Evolutionary conservation across 2,113 vertebrate genomes (phyloP).

Genomic region (mouse (Mus musculus)): GRCm39 chr5:35401501-35402000

Average conservation of each 20-base stretch:
- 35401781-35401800: too few relatives aligned
- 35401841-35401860: not conserved
- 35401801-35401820: not conserved
- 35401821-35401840: not conserved
- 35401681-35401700: too few relatives aligned
- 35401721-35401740: not conserved
- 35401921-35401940: not conserved
- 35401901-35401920: too few relatives aligned
- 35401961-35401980: not conserved
- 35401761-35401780: rapidly evolving
- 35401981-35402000: not conserved
- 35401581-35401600: too few relatives aligned
- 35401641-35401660: not conserved
- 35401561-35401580: not conserved
- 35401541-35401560: not conserved
- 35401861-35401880: not conserved
- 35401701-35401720: not conserved
- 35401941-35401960: not conserved
- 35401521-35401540: not conserved
- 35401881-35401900: not conserved
- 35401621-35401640: not conserved
- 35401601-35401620: not conserved
- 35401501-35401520: not conserved
- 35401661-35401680: not conserved
- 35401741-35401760: not conserved